A percentile compares a stretch with the other conserved stretches of the same genome.
Evolutionary conservation across 2,113 vertebrate genomes (phyloP).

Genomic region (Cynopterus brachyotis): DNA sequence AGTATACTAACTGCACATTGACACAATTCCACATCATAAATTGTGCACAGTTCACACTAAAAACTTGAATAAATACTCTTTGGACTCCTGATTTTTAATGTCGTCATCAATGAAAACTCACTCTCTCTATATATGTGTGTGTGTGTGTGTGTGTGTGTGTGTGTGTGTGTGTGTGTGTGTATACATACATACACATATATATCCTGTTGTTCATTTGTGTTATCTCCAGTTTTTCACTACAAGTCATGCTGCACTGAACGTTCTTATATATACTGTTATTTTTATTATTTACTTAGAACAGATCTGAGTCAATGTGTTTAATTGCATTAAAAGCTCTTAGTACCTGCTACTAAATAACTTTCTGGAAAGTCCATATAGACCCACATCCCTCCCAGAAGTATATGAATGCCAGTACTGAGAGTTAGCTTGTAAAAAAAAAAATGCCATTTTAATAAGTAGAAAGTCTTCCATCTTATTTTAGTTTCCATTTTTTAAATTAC

Average conservation of each 20-base stretch:
- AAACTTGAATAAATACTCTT: not conserved
- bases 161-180: not conserved
- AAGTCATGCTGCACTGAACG: not conserved
- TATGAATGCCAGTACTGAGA: not conserved
- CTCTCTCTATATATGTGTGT: too few relatives aligned
- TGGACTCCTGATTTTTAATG: not conserved
- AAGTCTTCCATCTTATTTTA: slow-evolving; percentile 14
- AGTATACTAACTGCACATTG: not conserved
- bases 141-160: not conserved
- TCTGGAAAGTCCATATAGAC: not conserved
- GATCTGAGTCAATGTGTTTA: not conserved
- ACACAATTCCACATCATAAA: not conserved
- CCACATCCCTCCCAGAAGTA: not conserved
- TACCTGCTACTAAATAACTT: not conserved
- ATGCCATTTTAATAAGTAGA: not conserved
- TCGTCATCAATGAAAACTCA: not conserved
- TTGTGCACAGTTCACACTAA: not conserved
- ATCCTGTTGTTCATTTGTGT: not conserved
- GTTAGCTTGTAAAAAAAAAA: not conserved
- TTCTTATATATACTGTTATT: not conserved
- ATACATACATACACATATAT: not conserved
- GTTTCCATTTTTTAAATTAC: slow-evolving; percentile 10
- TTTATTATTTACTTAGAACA: not conserved
- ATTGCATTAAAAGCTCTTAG: not conserved
- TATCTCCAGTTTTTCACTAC: not conserved